phyloP scores from a whole-genome alignment of 2,797 vertebrate species.

The Dromococcyx pavoninus region DNA sequence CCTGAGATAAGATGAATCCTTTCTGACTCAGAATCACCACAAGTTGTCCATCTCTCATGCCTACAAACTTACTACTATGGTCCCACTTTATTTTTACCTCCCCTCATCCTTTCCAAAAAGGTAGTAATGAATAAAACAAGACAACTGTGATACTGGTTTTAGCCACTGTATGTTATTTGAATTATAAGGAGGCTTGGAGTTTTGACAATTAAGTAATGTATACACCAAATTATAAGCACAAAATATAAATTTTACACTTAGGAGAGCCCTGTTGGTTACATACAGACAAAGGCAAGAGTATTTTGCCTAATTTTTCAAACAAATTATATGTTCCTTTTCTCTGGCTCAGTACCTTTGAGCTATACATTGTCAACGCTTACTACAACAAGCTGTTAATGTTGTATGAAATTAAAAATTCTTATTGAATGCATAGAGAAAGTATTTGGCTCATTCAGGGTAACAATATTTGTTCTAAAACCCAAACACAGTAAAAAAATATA shows the following conservation, averaged over 20 bases:
- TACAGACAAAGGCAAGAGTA: not conserved
- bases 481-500: not conserved
- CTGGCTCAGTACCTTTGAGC: not conserved
- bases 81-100: not conserved
- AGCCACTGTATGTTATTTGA: not conserved
- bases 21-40: not conserved
- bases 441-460: not conserved
- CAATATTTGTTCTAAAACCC: not conserved
- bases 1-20: not conserved
- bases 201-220: not conserved
- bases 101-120: not conserved
- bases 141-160: not conserved
- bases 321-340: not conserved
- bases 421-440: not conserved
- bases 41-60: not conserved
- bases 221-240: not conserved
- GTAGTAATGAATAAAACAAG: not conserved
- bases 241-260: not conserved
- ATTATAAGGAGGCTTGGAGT: not conserved
- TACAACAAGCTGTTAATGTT: conserved; percentile 38
- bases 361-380: not conserved
- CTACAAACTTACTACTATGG: not conserved
- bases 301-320: not conserved
- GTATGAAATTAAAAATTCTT: conserved; percentile 55
- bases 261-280: not conserved